A percentile compares a stretch with the other conserved stretches of the same genome.
These are phyloP conservation scores for Cyanoliseus patagonus DNA, from an alignment of 2,113 vertebrate species.

Conservation along the genomic window DNA sequence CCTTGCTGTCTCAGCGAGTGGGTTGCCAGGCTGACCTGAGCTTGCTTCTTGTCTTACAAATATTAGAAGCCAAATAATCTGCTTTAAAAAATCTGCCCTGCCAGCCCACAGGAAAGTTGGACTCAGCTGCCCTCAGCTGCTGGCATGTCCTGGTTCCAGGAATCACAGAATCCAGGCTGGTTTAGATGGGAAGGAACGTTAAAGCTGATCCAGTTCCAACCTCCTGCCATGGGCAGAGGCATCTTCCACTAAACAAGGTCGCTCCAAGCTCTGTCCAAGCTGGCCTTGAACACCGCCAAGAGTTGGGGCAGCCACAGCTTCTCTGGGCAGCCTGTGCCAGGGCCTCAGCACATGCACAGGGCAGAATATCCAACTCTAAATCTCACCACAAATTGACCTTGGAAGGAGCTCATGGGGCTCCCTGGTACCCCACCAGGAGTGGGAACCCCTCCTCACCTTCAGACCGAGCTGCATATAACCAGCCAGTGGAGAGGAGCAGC, in stretches of 20 bases:
- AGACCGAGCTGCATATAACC: rapidly evolving
- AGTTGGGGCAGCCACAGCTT: not conserved
- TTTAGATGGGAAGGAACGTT: not conserved
- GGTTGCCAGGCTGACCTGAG: not conserved
- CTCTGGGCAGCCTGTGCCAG: not conserved
- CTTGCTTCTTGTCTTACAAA: not conserved
- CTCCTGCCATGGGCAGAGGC: not conserved
- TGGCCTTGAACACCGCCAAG: not conserved
- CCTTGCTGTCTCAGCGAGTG: not conserved
- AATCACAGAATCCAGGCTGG: not conserved
- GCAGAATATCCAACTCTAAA: not conserved
- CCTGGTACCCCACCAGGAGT: not conserved
- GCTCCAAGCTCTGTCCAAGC: not conserved
- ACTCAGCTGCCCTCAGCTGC: not conserved
- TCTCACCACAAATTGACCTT: not conserved
- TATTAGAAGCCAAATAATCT: not conserved
- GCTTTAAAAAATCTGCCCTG: not conserved
- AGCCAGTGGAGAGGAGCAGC: not conserved
- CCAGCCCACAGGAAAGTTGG: not conserved
- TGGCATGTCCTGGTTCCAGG: not conserved
- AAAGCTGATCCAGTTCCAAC: not conserved
- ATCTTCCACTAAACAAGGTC: not conserved
- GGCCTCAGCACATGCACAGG: not conserved
- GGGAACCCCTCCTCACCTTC: not conserved
- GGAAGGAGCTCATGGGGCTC: not conserved